Conservation (phyloP, 2,113 vertebrate genomes). For the Leuciscus idus region DNA sequence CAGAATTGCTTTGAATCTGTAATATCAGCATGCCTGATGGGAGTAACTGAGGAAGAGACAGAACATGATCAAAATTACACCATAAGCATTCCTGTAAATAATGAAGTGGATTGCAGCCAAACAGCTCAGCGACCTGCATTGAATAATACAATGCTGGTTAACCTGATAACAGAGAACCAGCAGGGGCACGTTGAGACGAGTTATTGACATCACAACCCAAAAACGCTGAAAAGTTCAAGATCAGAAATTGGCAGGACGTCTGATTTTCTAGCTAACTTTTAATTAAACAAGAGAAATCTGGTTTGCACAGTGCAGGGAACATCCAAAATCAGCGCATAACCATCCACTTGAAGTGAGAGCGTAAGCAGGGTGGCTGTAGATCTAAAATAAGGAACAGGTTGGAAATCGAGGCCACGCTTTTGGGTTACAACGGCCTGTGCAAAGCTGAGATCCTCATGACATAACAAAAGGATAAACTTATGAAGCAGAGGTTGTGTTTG, state of each 20-base stretch:
- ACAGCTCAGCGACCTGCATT: neutral
- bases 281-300: neutral
- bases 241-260: neutral
- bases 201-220: neutral
- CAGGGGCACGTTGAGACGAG: neutral
- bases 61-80: neutral
- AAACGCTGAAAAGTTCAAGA: neutral
- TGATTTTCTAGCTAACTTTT: neutral
- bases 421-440: slow-evolving; percentile 1
- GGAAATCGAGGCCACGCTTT: slow-evolving; percentile 6
- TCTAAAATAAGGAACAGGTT: slow-evolving; percentile 21
- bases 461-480: neutral
- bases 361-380: neutral
- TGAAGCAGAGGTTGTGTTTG: neutral
- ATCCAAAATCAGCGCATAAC: neutral
- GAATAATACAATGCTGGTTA: neutral
- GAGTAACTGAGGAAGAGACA: neutral
- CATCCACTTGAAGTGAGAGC: neutral
- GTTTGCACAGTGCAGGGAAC: neutral
- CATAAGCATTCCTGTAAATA: no score
- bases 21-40: neutral
- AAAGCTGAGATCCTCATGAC: neutral
- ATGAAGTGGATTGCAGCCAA: neutral
- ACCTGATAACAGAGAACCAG: neutral
- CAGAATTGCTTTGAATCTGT: neutral